Evolutionary conservation across 2,797 vertebrate genomes (phyloP), one percentile per base, ranked within the genome.

Genomic region (Danio kyathit): DNA sequence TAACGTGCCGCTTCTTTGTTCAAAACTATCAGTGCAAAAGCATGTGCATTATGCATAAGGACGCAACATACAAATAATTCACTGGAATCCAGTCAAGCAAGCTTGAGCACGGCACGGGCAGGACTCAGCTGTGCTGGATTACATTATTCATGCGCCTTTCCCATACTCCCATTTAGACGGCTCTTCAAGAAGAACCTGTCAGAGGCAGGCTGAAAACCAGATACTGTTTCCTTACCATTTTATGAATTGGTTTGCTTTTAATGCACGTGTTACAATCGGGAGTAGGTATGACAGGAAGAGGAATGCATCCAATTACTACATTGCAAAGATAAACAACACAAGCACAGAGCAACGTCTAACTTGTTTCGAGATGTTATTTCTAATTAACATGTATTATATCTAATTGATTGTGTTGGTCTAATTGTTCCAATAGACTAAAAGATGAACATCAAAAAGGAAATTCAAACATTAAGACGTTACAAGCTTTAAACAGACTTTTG

Each of bases 21-120:
- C 12, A 76, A 40, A n/a, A 57, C 43, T 10, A 56, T 40, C 12
- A 10, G 6, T 74, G 60, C 49, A 65, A 56, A n/a, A 29, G 43
- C 67, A 63, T 17, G 44, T 59, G 48, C 16, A 6, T 73, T 74
- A 64, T 51, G 81, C 59, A 72, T 40, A 61, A 19, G 44, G 9
- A 75, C 19, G 29, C 21, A 80, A 76, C 67, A 80, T 19, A 81
- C 57, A 80, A 73, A 74, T 83, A 69, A 74, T 85, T 82, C 67
- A 83, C 41, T 73, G 76, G 75, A 56, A 80, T 46, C 67, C 40
- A 57, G 79, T 80, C 74, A 67, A 60, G 78, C 67, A 52, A 79
- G 76, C 65, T 69, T 14, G 46, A 21, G 63, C 38, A 38, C 11
- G 38, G 66, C 14, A 60, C 8, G 9, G 5, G 51, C 40, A 51